These are phyloP conservation scores for Hypocryptadius cinnamomeus DNA, from an alignment of 2,113 vertebrate species.

Conservation along the genomic window DNA sequence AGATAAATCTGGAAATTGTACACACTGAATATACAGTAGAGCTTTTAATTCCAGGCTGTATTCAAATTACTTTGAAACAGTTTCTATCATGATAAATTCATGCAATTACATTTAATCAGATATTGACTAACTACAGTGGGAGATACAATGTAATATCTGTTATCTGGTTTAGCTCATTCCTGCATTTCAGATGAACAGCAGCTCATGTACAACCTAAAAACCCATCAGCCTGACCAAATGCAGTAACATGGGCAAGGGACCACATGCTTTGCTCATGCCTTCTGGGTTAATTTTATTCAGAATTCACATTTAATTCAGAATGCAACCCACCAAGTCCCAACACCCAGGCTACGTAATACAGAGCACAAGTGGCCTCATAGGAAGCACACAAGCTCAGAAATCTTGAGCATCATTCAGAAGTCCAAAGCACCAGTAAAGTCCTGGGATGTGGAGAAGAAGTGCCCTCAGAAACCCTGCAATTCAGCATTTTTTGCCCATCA, in stretches of 20 bases:
- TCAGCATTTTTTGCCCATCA: background rate
- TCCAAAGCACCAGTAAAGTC: background rate
- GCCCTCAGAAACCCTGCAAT: background rate
- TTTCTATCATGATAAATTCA: constrained; percentile 48
- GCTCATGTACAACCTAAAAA: background rate
- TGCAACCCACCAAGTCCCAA: background rate
- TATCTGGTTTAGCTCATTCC: background rate
- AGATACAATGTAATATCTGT: background rate
- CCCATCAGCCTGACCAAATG: background rate
- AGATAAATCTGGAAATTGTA: constrained; percentile 49
- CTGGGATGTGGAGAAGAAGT: too few relatives aligned
- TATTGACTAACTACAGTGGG: background rate
- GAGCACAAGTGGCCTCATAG: accelerated
- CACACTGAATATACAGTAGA: background rate
- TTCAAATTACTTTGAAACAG: constrained; percentile 41
- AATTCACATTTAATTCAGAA: background rate
- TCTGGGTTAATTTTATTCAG: background rate
- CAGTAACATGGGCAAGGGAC: background rate
- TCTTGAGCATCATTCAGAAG: background rate
- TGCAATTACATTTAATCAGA: constrained; percentile 58
- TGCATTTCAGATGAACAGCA: background rate
- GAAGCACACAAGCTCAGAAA: background rate
- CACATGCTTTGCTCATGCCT: background rate
- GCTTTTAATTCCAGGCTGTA: constrained; percentile 13
- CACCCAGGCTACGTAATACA: background rate